These are phyloP conservation scores for Sceloporus tristichus DNA, from an alignment of 2,113 vertebrate genomes.

Conservation along the genomic window DNA sequence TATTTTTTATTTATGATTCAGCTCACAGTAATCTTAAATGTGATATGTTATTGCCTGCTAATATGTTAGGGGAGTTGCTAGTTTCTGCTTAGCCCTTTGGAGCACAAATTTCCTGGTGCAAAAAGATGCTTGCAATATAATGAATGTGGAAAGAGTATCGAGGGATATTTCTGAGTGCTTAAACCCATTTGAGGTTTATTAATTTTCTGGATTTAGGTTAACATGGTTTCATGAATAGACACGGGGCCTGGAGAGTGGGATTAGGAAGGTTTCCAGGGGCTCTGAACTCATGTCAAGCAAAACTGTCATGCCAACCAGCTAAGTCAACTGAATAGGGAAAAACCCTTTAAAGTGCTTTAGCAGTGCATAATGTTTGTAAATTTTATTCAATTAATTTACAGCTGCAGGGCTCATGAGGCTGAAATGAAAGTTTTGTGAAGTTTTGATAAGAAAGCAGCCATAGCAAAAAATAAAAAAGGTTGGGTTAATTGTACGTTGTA, in stretches of 20 bases:
- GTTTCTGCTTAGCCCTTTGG: constrained; percentile 60
- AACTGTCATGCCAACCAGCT: constrained; percentile 71
- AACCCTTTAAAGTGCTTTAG: constrained; percentile 69
- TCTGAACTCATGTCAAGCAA: constrained; percentile 78
- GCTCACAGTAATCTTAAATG: constrained; percentile 56
- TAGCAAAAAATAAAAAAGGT: constrained; percentile 42
- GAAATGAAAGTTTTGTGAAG: constrained; percentile 78
- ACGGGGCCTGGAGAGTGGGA: constrained; percentile 74
- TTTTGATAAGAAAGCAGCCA: constrained; percentile 77
- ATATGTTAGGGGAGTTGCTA: constrained; percentile 62
- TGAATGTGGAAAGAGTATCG: constrained; percentile 48
- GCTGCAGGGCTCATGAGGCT: constrained; percentile 76
- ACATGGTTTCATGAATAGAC: constrained; percentile 77
- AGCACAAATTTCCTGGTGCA: constrained; percentile 56
- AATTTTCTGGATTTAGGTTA: constrained; percentile 73
- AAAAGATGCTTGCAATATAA: constrained; percentile 49
- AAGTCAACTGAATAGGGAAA: constrained; percentile 71
- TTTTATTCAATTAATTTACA: constrained; percentile 84
- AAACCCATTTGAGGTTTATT: constrained; percentile 74
- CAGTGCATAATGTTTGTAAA: constrained; percentile 78
- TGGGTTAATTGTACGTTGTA: constrained; percentile 62
- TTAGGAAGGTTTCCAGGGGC: constrained; percentile 80
- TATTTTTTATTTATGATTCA: constrained; percentile 58
- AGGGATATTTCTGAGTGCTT: constrained; percentile 63
- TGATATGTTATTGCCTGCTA: constrained; percentile 66